Percentiles rank a stretch among this genome's conserved stretches.
These are phyloP conservation scores for Botia almorhae DNA, from an alignment of 2,797 vertebrate genomes.

Conservation along the genomic window DNA sequence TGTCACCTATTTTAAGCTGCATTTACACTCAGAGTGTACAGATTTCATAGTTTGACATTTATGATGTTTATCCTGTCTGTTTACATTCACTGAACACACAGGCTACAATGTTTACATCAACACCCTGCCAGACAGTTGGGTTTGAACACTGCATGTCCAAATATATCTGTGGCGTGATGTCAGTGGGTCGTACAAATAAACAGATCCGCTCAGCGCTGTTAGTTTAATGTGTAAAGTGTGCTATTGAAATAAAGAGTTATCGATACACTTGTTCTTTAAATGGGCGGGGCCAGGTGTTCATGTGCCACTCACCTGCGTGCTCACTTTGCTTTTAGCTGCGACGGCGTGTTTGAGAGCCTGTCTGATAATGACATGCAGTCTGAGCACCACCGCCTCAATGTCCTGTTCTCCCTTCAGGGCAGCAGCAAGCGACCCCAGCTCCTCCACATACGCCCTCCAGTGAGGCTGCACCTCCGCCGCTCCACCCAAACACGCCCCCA, in stretches of 20 bases:
- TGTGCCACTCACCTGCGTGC: conserved; percentile 75
- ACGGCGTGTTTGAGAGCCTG: conserved; percentile 83
- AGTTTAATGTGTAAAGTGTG: too few species aligned
- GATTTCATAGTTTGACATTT: neutral
- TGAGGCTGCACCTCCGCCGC: conserved; percentile 87
- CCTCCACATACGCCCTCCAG: conserved; percentile 88
- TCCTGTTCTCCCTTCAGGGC: conserved; percentile 90
- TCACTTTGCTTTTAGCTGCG: conserved; percentile 82
- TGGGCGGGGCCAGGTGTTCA: neutral
- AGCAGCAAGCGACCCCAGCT: conserved; percentile 86
- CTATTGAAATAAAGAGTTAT: too few species aligned
- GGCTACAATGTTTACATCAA: neutral
- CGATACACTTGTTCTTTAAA: neutral
- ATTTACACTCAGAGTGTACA: neutral
- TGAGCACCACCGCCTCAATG: conserved; percentile 89
- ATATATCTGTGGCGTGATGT: neutral
- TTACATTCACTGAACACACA: neutral
- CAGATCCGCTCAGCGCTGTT: too few species aligned
- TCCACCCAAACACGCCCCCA: conserved; percentile 88
- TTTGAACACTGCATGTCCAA: too few species aligned
- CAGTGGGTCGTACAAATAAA: neutral
- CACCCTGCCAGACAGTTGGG: neutral
- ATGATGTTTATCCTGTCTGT: neutral
- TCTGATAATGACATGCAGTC: conserved; percentile 84
- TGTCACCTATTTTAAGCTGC: neutral